Conservation (phyloP, 2,113 vertebrate genomes). For the Erythrolamprus reginae region DNA sequence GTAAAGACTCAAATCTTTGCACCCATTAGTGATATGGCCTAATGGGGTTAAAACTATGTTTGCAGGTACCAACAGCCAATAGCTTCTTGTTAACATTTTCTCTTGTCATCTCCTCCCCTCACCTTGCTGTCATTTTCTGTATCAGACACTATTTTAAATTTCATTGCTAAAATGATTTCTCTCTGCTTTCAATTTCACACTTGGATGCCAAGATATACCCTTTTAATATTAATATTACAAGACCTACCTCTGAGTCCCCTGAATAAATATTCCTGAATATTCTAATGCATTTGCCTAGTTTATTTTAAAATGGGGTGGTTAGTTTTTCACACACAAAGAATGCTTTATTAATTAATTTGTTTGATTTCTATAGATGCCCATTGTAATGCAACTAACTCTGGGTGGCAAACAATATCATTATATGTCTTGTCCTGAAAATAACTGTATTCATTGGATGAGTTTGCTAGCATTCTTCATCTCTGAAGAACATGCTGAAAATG, state of each 20-base stretch:
- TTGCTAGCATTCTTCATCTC: background rate
- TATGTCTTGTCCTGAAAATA: background rate
- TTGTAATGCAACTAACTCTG: background rate
- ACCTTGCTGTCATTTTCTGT: background rate
- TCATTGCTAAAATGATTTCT: slow-evolving; percentile 19
- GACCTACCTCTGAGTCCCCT: background rate
- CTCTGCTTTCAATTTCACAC: slow-evolving; percentile 5
- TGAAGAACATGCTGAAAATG: background rate
- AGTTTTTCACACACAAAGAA: background rate
- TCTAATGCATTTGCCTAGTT: background rate
- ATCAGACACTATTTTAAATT: background rate
- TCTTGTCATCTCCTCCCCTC: background rate
- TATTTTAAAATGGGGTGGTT: background rate
- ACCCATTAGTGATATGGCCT: background rate
- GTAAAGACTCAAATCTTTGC: background rate
- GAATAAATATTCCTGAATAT: background rate
- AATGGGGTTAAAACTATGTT: background rate
- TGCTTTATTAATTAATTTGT: background rate
- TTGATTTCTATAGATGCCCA: background rate
- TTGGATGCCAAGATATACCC: background rate
- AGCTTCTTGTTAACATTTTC: background rate
- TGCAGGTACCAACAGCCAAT: background rate
- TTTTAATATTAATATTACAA: background rate
- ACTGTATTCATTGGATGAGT: background rate
- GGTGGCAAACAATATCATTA: background rate